phyloP scores from a whole-genome alignment of 2,113 vertebrate species.

The Sapayoa aenigma region DNA sequence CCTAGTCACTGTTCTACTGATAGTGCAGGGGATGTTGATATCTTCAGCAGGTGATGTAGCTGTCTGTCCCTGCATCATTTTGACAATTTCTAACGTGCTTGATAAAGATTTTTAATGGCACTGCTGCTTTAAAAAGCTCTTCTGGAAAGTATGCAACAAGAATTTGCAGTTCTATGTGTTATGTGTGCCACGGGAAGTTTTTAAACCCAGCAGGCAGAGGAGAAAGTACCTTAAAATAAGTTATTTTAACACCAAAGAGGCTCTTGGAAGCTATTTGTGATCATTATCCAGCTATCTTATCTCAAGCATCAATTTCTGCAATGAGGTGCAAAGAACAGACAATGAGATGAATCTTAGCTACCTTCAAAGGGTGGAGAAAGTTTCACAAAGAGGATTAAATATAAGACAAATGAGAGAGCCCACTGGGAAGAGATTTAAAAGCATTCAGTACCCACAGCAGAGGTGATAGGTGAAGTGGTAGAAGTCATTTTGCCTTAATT shows the following conservation, averaged over 20 bases:
- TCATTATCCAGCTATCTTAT: constrained; percentile 48
- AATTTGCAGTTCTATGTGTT: neutral
- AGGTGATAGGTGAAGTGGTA: neutral
- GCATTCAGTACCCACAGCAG: neutral
- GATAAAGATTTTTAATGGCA: neutral
- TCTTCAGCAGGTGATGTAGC: neutral
- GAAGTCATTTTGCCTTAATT: neutral
- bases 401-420: neutral
- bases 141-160: neutral
- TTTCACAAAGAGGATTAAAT: neutral
- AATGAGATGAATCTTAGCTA: constrained; percentile 61
- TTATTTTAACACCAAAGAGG: constrained; percentile 5
- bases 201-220: neutral
- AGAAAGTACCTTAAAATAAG: constrained; percentile 1
- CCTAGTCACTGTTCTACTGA: neutral
- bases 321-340: constrained; percentile 31
- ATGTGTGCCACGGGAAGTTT: neutral
- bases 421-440: neutral
- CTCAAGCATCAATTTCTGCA: constrained; percentile 63
- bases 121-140: neutral
- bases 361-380: constrained; percentile 35
- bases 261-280: constrained; percentile 40
- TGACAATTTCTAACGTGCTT: neutral
- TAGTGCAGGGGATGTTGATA: neutral
- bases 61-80: neutral